Conservation (phyloP, 2,797 vertebrate genomes). For the Emydoidea blandingii region DNA sequence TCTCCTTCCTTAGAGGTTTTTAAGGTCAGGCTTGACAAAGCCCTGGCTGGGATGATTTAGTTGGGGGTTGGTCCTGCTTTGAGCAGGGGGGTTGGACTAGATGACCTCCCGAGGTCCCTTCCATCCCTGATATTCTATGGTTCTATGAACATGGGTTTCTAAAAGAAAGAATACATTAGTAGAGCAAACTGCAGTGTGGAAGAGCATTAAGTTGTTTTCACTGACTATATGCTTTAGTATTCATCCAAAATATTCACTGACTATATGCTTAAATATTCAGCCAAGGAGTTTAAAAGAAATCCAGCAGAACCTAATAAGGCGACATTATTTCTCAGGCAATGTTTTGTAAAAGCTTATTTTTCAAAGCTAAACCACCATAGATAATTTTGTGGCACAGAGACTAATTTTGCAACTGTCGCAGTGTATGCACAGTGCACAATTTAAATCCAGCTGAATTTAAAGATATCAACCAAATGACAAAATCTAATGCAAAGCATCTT, state of each 20-base stretch:
- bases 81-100: too few relatives aligned
- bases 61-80: too few relatives aligned
- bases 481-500: slow-evolving; percentile 64
- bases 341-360: slow-evolving; percentile 53
- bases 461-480: slow-evolving; percentile 36
- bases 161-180: neutral
- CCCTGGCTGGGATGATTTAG: too few relatives aligned
- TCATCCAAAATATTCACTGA: neutral
- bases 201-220: neutral
- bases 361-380: slow-evolving; percentile 9
- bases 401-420: slow-evolving; percentile 38
- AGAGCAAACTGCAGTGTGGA: neutral
- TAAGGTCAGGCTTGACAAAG: too few relatives aligned
- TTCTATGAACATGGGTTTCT: neutral
- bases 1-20: too few relatives aligned
- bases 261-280: neutral
- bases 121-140: too few relatives aligned
- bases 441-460: slow-evolving; percentile 62
- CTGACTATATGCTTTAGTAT: neutral
- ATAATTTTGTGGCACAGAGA: slow-evolving; percentile 42
- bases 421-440: slow-evolving; percentile 5
- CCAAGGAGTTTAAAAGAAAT: neutral
- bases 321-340: neutral
- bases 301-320: slow-evolving; percentile 4
- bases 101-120: too few relatives aligned